Evolutionary conservation across 2,113 vertebrate genomes (phyloP).

Genomic region (Lasiurus cinereus): DNA sequence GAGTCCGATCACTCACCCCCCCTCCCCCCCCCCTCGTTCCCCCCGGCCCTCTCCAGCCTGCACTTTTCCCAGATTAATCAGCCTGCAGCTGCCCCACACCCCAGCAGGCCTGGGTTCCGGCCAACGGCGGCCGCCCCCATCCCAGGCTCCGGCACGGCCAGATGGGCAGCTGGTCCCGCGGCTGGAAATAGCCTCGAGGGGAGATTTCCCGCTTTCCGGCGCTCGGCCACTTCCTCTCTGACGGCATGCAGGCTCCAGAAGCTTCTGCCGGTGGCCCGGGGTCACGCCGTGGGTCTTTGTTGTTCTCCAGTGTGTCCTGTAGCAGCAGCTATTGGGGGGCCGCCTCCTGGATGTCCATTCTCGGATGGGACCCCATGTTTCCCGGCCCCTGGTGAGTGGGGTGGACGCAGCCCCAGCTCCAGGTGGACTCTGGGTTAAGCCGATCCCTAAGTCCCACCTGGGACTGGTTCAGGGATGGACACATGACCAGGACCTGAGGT

Average conservation of each 20-base stretch:
- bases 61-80: constrained; percentile 1
- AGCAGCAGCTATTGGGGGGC: background rate
- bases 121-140: background rate
- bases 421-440: background rate
- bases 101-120: background rate
- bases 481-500: background rate
- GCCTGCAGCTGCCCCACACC: constrained; percentile 36
- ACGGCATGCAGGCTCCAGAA: constrained; percentile 33
- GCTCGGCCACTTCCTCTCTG: constrained; percentile 66
- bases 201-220: constrained; percentile 44
- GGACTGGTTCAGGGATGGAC: background rate
- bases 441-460: background rate
- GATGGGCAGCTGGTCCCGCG: constrained; percentile 48
- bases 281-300: background rate
- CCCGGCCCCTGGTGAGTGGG: background rate
- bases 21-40: no score
- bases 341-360: background rate
- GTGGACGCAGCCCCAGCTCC: background rate
- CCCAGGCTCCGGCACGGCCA: background rate
- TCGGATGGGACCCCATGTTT: background rate
- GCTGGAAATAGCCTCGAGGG: constrained; percentile 35
- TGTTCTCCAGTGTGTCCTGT: background rate
- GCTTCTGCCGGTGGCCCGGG: background rate
- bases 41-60: background rate
- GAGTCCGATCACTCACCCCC: background rate